Percentiles rank a stretch among this genome's conserved stretches.
Evolutionary conservation across 1,140 invertebrate species (phyloP).

Genomic region (Bombus pyrosoma): DNA sequence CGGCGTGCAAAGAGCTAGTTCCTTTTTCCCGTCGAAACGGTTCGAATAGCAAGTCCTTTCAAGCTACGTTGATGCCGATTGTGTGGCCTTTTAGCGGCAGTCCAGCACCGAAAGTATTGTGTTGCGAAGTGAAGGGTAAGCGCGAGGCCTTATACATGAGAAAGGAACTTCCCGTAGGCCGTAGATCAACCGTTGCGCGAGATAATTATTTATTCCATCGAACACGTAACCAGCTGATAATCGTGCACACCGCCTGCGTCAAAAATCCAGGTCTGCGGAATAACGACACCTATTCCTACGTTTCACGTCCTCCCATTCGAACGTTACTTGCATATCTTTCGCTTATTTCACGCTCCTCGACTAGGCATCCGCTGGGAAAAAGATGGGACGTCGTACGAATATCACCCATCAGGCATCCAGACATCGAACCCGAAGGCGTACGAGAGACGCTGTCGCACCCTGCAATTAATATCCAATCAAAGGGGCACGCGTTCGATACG

Average conservation of each 20-base stretch:
- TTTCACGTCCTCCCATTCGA: neutral
- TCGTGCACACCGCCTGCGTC: neutral
- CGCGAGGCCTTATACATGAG: slow-evolving; percentile 44
- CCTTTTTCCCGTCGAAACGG: neutral
- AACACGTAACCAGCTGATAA: slow-evolving; percentile 33
- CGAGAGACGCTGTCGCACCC: neutral
- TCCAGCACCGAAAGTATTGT: slow-evolving; percentile 38
- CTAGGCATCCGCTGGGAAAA: too few species aligned
- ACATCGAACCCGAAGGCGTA: neutral
- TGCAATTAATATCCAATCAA: neutral
- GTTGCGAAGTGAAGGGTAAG: slow-evolving; percentile 52
- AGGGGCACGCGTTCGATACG: neutral
- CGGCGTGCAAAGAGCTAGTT: neutral
- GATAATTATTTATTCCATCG: slow-evolving; percentile 48
- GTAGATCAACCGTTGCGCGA: slow-evolving; percentile 36
- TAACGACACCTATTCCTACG: neutral
- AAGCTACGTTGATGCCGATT: neutral
- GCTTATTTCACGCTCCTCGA: neutral
- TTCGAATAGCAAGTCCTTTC: too few species aligned
- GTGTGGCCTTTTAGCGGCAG: slow-evolving; percentile 7
- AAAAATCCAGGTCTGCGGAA: neutral
- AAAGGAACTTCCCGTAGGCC: slow-evolving; percentile 52
- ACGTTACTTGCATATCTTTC: neutral
- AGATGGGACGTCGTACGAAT: neutral
- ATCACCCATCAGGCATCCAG: neutral